These are phyloP conservation scores for Hycleus phaleratus DNA, from an alignment of 1,140 invertebrate species.

Conservation along the genomic window DNA sequence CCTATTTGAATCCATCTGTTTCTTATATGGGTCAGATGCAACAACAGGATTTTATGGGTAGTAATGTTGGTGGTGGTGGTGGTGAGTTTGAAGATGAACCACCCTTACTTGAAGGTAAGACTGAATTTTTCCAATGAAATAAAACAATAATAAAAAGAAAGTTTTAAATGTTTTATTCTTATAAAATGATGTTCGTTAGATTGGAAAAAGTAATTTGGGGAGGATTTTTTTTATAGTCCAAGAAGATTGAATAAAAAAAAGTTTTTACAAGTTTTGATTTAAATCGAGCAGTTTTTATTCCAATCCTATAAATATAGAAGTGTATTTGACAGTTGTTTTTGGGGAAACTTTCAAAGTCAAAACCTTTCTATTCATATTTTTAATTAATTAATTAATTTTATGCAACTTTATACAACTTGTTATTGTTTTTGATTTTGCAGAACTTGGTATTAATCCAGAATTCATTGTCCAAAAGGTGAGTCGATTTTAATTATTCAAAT, in stretches of 20 bases:
- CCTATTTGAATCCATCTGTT: conserved; percentile 19
- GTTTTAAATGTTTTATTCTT: too few relatives aligned
- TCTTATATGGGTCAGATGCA: conserved; percentile 4
- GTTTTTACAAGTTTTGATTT: background rate
- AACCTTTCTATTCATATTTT: too few relatives aligned
- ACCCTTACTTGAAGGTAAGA: conserved; percentile 21
- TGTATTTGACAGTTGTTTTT: background rate
- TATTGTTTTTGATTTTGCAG: conserved; percentile 10
- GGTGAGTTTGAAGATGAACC: conserved; percentile 21
- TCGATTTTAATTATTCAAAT: background rate
- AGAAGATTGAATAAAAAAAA: background rate
- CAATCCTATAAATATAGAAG: background rate
- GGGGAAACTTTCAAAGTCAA: background rate
- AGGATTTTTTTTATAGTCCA: background rate
- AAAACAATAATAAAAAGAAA: too few relatives aligned
- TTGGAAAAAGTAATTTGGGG: too few relatives aligned
- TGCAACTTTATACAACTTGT: too few relatives aligned
- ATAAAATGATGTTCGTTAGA: too few relatives aligned
- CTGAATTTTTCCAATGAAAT: background rate
- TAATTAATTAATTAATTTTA: too few relatives aligned
- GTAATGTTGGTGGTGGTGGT: conserved; percentile 1
- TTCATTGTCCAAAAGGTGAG: conserved; percentile 23
- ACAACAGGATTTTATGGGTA: background rate
- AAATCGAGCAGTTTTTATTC: background rate
- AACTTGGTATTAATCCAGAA: conserved; percentile 20